phyloP scores from a whole-genome alignment of 2,888 invertebrate genomes.

The Yponomeuta plumbellus region DNA sequence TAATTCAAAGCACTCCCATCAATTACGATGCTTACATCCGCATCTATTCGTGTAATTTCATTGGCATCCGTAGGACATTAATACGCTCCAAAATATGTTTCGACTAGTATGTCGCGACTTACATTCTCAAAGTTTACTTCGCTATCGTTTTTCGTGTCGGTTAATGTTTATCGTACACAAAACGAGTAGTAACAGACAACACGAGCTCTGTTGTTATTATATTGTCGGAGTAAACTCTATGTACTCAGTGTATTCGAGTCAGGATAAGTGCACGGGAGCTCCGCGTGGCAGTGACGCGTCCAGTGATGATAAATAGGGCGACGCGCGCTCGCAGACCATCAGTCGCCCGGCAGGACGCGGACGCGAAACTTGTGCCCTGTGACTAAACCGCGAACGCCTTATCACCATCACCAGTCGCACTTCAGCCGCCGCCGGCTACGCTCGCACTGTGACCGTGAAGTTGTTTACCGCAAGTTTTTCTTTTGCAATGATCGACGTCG shows the following conservation, averaged over 20 bases:
- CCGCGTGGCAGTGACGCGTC: constrained; percentile 69
- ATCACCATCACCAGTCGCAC: constrained; percentile 32
- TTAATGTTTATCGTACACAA: not conserved
- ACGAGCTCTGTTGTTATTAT: constrained; percentile 48
- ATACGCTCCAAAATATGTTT: not conserved
- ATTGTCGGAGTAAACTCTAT: constrained; percentile 45
- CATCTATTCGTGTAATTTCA: constrained; percentile 27
- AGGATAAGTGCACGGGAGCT: constrained; percentile 44
- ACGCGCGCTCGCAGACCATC: constrained; percentile 76
- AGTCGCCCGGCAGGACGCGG: constrained; percentile 75
- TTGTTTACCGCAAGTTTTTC: constrained; percentile 35
- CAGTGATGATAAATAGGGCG: constrained; percentile 71
- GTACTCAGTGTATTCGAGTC: constrained; percentile 37
- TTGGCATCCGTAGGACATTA: not conserved
- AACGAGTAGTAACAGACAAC: constrained; percentile 36
- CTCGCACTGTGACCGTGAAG: constrained; percentile 43
- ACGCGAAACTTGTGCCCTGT: constrained; percentile 33
- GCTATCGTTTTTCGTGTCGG: constrained; percentile 7
- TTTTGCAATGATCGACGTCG: constrained; percentile 60
- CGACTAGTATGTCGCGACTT: constrained; percentile 10
- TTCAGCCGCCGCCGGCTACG: constrained; percentile 43
- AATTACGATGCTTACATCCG: constrained; percentile 31
- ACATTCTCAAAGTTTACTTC: constrained; percentile 1
- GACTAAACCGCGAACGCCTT: constrained; percentile 24
- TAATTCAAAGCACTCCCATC: constrained; percentile 23